Evolutionary conservation across 2,888 invertebrate genomes (phyloP).

Genomic region (Metalampra italica): DNA sequence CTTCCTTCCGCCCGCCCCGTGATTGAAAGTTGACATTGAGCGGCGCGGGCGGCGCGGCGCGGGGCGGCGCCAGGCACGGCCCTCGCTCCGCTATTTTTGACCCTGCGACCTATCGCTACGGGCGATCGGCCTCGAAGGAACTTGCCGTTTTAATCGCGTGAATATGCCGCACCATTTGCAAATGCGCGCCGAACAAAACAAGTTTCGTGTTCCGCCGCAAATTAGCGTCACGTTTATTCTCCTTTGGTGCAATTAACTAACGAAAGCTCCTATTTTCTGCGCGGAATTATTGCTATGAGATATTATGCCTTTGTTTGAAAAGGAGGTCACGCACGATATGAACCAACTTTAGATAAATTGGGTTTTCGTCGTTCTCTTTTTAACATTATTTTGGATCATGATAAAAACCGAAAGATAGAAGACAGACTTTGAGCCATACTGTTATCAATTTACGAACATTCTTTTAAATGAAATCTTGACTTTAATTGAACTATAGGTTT

Average conservation of each 20-base stretch:
- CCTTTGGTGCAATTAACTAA: conserved; percentile 39
- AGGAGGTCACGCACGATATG: conserved; percentile 2
- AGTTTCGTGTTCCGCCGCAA: conserved; percentile 48
- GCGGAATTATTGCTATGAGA: conserved; percentile 12
- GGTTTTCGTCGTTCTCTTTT: no score
- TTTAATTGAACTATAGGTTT: no score
- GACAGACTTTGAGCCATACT: no score
- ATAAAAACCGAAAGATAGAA: no score
- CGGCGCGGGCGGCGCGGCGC: conserved; percentile 38
- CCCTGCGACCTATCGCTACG: conserved; percentile 70
- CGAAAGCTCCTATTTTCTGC: conserved; percentile 27
- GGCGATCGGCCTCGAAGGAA: conserved; percentile 72
- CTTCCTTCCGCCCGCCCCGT: conserved; percentile 66
- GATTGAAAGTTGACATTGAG: conserved; percentile 77
- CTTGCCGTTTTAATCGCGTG: conserved; percentile 69
- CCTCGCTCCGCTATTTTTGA: conserved; percentile 66
- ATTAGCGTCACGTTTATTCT: conserved; percentile 45
- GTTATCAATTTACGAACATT: no score
- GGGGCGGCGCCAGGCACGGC: conserved; percentile 75
- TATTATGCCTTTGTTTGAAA: conserved; percentile 1
- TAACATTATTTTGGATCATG: no score
- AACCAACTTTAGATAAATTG: not conserved
- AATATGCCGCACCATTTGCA: conserved; percentile 63
- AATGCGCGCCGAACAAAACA: conserved; percentile 51
- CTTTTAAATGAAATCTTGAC: not conserved